Evolutionary conservation across 1,140 invertebrate species (phyloP), one percentile per base, ranked within the genome.

Genomic region (Papilio polyxenes): DNA sequence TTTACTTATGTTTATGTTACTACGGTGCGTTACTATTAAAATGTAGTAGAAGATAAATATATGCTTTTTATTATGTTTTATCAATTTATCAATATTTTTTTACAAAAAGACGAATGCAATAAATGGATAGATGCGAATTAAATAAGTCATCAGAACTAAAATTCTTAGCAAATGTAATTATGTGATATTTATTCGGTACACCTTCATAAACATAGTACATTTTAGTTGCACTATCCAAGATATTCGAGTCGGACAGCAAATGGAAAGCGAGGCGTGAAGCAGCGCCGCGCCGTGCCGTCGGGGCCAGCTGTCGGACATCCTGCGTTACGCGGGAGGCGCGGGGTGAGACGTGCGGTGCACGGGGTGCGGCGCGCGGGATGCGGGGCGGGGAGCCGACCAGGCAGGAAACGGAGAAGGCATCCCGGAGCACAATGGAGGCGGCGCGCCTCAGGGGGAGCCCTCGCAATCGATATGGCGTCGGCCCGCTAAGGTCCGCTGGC

Each of bases 381-480:
- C 83, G 89, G 83, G 84, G 83, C 75, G 87, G 48, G 83, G 85
- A 82, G 75, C 84, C 86, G 86, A 88, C 89, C 85, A 86, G 87
- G 87, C 91, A 92, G 92, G 92, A 93, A 94, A 88, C 90, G 87
- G 90, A 92, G 92, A 92, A 91, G 90, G 92, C 91, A 92, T 92
- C 91, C 90, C 90, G 89, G 92, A 90, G 91, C 88, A 93, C 91
- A 93, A 93, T 92, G 92, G 89, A 86, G 90, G 89, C 91, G 91
- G 89, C 92, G 90, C 91, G 90, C 89, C 91, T 89, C 92, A 93
- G 91, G 92, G 92, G 92, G 92, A 92, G 91, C 91, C 92, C 90
- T 94, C 91, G 91, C 91, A 94, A 94, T 94, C 92, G 92, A 94
- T 94, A 94, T 94, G 91, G 88, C 92, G 92, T 91, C 91, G 65